Evolutionary conservation across 2,113 vertebrate genomes (phyloP), one percentile per base, ranked within the genome.

Genomic region (Ursus arctos): DNA sequence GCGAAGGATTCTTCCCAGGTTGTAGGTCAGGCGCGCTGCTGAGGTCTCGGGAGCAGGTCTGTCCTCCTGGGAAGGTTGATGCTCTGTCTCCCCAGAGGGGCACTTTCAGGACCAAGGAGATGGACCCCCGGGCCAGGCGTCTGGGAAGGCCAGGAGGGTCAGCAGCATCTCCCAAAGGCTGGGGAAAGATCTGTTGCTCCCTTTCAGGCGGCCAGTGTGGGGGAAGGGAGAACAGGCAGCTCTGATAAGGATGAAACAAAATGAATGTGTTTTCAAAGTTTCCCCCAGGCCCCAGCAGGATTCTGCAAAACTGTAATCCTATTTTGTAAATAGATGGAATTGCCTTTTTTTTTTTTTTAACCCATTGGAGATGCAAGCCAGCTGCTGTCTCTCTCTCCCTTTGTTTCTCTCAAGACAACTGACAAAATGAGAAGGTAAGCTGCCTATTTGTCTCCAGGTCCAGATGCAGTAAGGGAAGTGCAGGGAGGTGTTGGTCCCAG

Each of bases 271-370:
- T 94, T 96, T 95, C 90, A 28, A 84, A 96, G 74, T 88, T 84
- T 88, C n/a, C 96, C 94, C 84, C 92, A 90, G 92, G 92, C 74
- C 95, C 71, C 57, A 57, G 96, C 86, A 94, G 89, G 93, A 77
- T 94, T 92, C 97, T 82, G 94, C 84, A 96, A 90, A 92, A 91
- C 61, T 88, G 77, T 93, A 98, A 95, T 98, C 92, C 97, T 97
- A 82, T 97, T 96, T 98, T 96, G 91, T 98, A 98, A 96, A 98
- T 97, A 97, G 97, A 97, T 91, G 80, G 76, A 95, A 74, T 96
- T 95, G 91, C 49, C 47, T 85, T 83, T 65, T 71, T 74, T 26
- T 36, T 72, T 89, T 59, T 94, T 74, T 79, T 14, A 95, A 91
- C 81, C 86, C 82, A 63, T 83, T 80, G 93, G 92, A 57, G 87